Conservation (phyloP, 1,140 invertebrate genomes). For the Achroia grisella region DNA sequence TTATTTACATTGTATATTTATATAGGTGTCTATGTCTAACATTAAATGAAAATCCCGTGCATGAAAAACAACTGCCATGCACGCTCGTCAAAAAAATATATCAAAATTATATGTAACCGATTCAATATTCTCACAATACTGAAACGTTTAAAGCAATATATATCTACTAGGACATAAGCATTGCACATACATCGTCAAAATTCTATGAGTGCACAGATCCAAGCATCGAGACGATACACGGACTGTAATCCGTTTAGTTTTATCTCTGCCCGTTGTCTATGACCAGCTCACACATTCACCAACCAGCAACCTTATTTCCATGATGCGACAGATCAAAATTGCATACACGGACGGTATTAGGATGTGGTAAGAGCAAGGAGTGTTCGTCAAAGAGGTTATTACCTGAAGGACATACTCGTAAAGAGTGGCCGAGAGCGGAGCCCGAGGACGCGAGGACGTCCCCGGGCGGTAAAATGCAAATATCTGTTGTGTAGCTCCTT, state of each 20-base stretch:
- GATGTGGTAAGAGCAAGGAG: conserved; percentile 8
- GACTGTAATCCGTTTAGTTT: conserved; percentile 68
- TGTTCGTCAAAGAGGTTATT: conserved; percentile 67
- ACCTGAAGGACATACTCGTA: conserved; percentile 55
- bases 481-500: conserved; percentile 31
- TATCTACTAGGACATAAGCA: too few relatives aligned
- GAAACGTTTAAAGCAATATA: too few relatives aligned
- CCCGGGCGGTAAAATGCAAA: conserved; percentile 61
- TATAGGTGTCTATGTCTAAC: too few relatives aligned
- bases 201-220: conserved; percentile 32
- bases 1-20: too few relatives aligned
- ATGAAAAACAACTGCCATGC: too few relatives aligned
- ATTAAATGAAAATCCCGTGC: too few relatives aligned
- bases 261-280: conserved; percentile 47
- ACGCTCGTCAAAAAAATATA: not conserved
- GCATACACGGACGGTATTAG: not conserved
- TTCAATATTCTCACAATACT: too few relatives aligned
- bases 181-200: too few relatives aligned
- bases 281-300: conserved; percentile 7
- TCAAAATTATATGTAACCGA: too few relatives aligned
- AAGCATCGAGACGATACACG: conserved; percentile 35
- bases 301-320: conserved; percentile 5
- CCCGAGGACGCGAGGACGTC: conserved; percentile 19
- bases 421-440: conserved; percentile 23
- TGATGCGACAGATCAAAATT: conserved; percentile 19